Percentiles rank a stretch among this genome's conserved stretches.
These are phyloP conservation scores for Talpa occidentalis DNA, from an alignment of 2,113 vertebrate species.

Conservation along the genomic window DNA sequence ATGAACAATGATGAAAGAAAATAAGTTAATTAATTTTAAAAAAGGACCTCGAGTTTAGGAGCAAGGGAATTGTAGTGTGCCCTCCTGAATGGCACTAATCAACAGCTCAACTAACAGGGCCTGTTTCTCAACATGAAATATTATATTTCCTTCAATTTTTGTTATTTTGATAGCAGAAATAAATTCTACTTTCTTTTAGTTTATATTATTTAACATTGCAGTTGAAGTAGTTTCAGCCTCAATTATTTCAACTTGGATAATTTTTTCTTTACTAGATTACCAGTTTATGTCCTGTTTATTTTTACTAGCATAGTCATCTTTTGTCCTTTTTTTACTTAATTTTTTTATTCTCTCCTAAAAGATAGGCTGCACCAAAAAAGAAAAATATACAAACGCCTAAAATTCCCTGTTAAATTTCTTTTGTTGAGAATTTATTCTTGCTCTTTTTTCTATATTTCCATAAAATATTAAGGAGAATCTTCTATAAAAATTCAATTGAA, in stretches of 20 bases:
- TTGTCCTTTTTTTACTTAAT: background rate
- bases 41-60: no score
- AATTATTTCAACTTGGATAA: background rate
- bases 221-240: background rate
- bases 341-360: no score
- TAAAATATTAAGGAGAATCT: no score
- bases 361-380: no score
- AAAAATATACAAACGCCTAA: no score
- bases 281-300: background rate
- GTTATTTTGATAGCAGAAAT: background rate
- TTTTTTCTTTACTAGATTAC: background rate
- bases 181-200: background rate
- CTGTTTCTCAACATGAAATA: background rate
- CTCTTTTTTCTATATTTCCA: no score
- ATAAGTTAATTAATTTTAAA: no score
- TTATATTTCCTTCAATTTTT: background rate
- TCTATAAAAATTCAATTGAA: no score
- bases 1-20: no score
- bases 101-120: background rate
- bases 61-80: background rate
- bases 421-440: no score
- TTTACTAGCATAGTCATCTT: background rate
- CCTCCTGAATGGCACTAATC: background rate
- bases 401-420: no score
- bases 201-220: background rate